These are phyloP conservation scores for Actias luna DNA, from an alignment of 2,888 invertebrate species.

Conservation along the genomic window DNA sequence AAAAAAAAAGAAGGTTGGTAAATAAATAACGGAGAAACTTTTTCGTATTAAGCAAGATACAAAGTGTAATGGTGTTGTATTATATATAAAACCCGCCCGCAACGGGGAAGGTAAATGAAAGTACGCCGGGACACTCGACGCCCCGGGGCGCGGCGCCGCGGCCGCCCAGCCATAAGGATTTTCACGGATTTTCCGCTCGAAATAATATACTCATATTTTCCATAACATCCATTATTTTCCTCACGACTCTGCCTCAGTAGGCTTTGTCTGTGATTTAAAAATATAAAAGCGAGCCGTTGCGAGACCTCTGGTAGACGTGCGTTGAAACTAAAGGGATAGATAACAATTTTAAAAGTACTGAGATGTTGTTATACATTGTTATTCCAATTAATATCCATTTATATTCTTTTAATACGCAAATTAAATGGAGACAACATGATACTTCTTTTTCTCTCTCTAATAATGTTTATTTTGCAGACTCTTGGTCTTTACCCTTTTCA, in stretches of 20 bases:
- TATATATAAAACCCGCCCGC: neutral
- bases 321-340: too few relatives aligned
- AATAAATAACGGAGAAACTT: neutral
- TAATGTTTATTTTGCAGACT: too few relatives aligned
- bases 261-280: neutral
- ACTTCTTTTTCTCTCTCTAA: too few relatives aligned
- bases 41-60: neutral
- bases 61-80: neutral
- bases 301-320: too few relatives aligned
- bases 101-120: neutral
- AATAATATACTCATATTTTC: neutral
- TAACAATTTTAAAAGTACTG: too few relatives aligned
- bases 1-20: too few relatives aligned
- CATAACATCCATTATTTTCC: neutral
- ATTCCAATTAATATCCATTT: too few relatives aligned
- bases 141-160: constrained; percentile 4
- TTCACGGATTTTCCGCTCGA: neutral
- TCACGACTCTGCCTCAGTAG: too few relatives aligned
- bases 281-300: neutral
- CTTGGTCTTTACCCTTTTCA: too few relatives aligned
- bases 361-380: too few relatives aligned
- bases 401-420: too few relatives aligned
- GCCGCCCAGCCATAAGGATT: neutral
- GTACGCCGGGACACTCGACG: neutral
- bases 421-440: too few relatives aligned